Base-by-base conservation (phyloP, 2,113 vertebrate genomes). In the Pluvianellus socialis region DNA sequence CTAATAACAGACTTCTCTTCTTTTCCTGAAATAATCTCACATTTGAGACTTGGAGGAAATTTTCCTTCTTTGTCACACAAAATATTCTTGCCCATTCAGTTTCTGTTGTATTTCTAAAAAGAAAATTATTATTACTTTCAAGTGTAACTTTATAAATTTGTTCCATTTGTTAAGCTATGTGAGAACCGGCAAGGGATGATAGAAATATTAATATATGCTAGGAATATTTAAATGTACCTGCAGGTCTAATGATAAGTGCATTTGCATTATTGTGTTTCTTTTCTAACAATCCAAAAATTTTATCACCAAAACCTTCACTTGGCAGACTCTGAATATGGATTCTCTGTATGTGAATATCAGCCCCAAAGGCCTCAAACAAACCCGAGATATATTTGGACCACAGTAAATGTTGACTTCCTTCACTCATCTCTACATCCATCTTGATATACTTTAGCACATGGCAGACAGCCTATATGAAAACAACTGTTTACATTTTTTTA, bases 141-240 rank as follows among this genome's bases (percentile, higher is more conserved):
- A 82, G 35, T 26, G 4, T 49, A 79, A 38, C 58, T 85, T 85
- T 93, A 70, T 73, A 33, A 24, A 42, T 73, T 49, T 86, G 24
- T 85, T 91, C 74, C 4, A 6, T 85, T 90, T 87, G 47, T 90
- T 90, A 72, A 79, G 52, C 45, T 83, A 58, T 38, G 66, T 61
- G 44, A 76, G 58, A 90, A 92, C 32, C 45, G 90, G 62, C 58
- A 90, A 76, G n/a, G 5, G 1, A 53, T 79, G 40, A 88, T 2
- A 82, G 77, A 93, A 85, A 88, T 58, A 90, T 27, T 90, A 84
- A 79, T 79, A 45, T 85, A 52, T 58, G 44, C 52, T 28, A 49
- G 30, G 49, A 92, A 70, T 92, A 86, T 88, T 92, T 83, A 82
- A 90, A 82, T 50, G 23, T 58, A 76, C 67, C 92, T 96, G 71